Percentiles rank a stretch among this genome's conserved stretches.
These are phyloP conservation scores for Leucozona laternaria DNA, from an alignment of 2,888 invertebrate genomes.

Conservation along the genomic window DNA sequence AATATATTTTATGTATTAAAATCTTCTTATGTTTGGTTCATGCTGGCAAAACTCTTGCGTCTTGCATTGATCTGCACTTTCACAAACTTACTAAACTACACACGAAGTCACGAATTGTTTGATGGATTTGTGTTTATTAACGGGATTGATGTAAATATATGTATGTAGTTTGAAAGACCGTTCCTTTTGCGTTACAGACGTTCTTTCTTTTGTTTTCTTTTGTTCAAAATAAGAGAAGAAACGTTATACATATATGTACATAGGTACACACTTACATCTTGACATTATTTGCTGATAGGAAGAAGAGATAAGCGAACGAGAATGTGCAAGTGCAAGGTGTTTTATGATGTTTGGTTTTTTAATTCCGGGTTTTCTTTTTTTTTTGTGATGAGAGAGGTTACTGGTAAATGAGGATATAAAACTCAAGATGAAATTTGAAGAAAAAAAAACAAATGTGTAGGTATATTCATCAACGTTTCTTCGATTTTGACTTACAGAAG, in stretches of 20 bases:
- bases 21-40: neutral
- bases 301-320: neutral
- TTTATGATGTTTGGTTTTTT: neutral
- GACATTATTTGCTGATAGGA: neutral
- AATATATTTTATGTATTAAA: neutral
- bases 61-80: neutral
- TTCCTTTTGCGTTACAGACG: neutral
- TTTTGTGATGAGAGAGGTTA: neutral
- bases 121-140: neutral
- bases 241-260: neutral
- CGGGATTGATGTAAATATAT: neutral
- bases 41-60: neutral
- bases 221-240: neutral
- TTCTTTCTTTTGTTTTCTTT: neutral
- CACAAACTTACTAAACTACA: neutral
- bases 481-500: too few species aligned
- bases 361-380: neutral
- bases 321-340: neutral
- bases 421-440: neutral
- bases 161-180: neutral
- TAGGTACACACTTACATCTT: neutral
- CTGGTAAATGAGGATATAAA: neutral
- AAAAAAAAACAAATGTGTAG: neutral
- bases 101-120: neutral
- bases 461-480: too few species aligned